Conservation (phyloP, 1,140 invertebrate species). For the Drosophila pallidifrons region DNA sequence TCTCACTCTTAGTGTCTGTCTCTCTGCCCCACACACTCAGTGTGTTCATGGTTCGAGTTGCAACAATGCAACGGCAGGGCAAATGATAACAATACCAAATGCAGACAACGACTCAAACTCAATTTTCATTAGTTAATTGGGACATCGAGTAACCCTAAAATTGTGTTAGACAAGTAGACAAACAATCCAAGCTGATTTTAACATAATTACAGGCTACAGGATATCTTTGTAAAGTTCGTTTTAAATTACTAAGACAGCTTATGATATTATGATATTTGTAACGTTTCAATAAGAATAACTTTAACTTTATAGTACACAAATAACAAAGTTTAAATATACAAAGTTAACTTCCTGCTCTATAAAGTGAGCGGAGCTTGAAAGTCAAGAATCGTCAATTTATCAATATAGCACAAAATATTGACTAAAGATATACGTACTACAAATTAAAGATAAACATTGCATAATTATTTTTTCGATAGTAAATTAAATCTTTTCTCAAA, state of each 20-base stretch:
- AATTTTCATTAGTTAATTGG: conserved; percentile 75
- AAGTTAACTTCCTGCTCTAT: too few species aligned
- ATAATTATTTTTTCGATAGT: too few species aligned
- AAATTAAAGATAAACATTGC: too few species aligned
- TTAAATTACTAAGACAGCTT: neutral
- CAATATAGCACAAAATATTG: too few species aligned
- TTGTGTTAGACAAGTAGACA: conserved; percentile 1
- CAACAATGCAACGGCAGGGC: conserved; percentile 57
- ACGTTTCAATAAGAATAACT: too few species aligned
- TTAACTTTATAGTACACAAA: too few species aligned
- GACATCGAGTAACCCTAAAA: conserved; percentile 45
- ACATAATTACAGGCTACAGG: neutral
- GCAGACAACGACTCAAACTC: conserved; percentile 41
- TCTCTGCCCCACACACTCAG: neutral
- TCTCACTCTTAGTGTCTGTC: neutral
- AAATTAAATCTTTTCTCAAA: too few species aligned
- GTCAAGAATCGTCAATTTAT: too few species aligned
- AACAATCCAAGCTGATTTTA: neutral
- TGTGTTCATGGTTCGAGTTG: conserved; percentile 11
- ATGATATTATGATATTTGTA: too few species aligned
- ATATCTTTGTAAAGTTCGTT: neutral
- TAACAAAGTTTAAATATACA: too few species aligned
- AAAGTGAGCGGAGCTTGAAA: too few species aligned
- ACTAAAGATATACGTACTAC: too few species aligned
- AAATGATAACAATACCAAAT: conserved; percentile 63